These are phyloP conservation scores for Clistopyga incitator DNA, from an alignment of 2,888 invertebrate species.

Conservation along the genomic window DNA sequence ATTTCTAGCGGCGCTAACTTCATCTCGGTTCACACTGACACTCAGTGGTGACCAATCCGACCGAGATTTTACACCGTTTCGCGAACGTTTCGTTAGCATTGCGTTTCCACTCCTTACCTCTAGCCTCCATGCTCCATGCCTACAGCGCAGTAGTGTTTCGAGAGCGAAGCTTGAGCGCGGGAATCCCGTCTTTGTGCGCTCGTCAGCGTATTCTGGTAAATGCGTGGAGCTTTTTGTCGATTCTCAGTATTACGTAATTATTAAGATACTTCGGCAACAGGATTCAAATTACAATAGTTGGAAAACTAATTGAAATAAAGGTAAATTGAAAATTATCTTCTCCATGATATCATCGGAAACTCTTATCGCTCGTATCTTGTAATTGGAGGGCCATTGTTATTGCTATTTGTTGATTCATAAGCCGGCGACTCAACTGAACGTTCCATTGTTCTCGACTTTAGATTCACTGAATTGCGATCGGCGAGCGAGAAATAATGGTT, in stretches of 20 bases:
- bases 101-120: too few relatives aligned
- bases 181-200: slow-evolving; percentile 29
- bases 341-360: background rate
- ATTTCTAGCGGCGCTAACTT: too few relatives aligned
- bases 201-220: background rate
- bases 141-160: background rate
- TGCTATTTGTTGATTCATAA: background rate
- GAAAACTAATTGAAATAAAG: background rate
- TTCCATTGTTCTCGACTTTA: background rate
- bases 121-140: too few relatives aligned
- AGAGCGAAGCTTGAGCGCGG: background rate
- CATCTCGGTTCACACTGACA: too few relatives aligned
- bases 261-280: too few relatives aligned
- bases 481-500: slow-evolving; percentile 5
- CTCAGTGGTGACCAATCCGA: too few relatives aligned
- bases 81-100: too few relatives aligned
- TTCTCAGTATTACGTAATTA: background rate
- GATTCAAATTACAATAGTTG: background rate
- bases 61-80: too few relatives aligned
- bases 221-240: background rate
- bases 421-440: background rate
- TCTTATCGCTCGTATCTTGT: background rate
- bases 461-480: background rate
- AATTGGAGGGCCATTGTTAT: background rate
- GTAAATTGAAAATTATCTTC: background rate